phyloP scores from a whole-genome alignment of 2,113 vertebrate species.

The Cynoglossus semilaevis region DNA sequence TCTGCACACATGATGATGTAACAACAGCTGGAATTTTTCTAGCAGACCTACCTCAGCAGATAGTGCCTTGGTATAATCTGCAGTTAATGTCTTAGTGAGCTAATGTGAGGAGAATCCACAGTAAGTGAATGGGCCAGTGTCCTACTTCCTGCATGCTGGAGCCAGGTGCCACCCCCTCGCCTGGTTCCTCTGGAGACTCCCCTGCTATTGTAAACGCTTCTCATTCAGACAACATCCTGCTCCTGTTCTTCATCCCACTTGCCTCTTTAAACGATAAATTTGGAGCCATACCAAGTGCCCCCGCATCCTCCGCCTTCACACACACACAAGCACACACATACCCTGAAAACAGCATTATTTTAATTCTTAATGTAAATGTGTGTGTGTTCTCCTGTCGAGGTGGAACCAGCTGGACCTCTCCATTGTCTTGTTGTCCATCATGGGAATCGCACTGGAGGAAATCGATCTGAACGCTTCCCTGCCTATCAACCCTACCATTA shows the following conservation, averaged over 20 bases:
- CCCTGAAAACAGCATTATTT: not conserved
- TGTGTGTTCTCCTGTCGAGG: slow-evolving; percentile 40
- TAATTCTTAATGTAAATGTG: not conserved
- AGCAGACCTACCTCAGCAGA: too few relatives aligned
- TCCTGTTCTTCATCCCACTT: not conserved
- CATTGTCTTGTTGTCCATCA: slow-evolving; percentile 73
- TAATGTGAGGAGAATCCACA: too few relatives aligned
- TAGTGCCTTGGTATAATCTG: too few relatives aligned
- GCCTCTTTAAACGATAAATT: not conserved
- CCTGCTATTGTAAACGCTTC: not conserved
- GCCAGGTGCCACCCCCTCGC: too few relatives aligned
- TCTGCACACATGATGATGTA: too few relatives aligned
- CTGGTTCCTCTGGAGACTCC: not conserved
- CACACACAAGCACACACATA: too few relatives aligned
- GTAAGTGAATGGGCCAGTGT: too few relatives aligned
- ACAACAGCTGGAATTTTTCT: too few relatives aligned
- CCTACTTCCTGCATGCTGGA: not conserved
- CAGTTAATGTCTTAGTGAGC: too few relatives aligned
- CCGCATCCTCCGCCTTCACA: too few relatives aligned
- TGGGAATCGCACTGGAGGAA: slow-evolving; percentile 73
- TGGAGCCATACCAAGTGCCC: too few relatives aligned
- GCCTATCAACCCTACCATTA: slow-evolving; percentile 75
- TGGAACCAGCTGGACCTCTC: slow-evolving; percentile 75
- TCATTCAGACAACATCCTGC: not conserved
- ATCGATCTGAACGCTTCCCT: slow-evolving; percentile 71